Evolutionary conservation across 2,797 vertebrate species (phyloP), one percentile per base, ranked within the genome.

Genomic region (Falco rusticolus): DNA sequence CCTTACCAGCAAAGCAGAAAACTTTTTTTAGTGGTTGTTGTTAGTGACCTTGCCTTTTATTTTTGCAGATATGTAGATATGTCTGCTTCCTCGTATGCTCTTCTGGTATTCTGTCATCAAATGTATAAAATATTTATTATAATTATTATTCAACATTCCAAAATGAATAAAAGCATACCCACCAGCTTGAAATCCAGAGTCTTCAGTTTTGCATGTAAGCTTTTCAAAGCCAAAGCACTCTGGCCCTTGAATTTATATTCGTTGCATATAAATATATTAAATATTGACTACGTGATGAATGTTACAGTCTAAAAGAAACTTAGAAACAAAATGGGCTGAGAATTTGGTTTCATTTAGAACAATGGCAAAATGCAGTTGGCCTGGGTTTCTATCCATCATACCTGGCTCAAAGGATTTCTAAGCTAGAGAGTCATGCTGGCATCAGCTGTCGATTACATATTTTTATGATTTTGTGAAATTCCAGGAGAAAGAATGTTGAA

Each of bases 381-480:
- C n/a, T 66, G 88, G 47, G 22, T 22, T 74, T 87, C 59, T 76
- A 47, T 48, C 75, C 22, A 69, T 66, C 64, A 47, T 53, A 88
- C 25, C 6, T 89, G 51, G 76, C 41, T 87, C 76, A 93, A 83
- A 93, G 57, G 39, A 83, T 93, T 95, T 82, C 56, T 50, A 70
- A 94, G n/a, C 22, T 79, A 9, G 93, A 75, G 21, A 86, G 33
- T 61, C 68, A 43, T 59, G 50, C 45, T 0, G 0, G 11, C 72
- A 90, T 95, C 86, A 94, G 90, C 89, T 97, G 93, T 91, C 84
- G 79, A 81, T 80, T 68, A 53, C 61, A 21, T 59, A 20, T 76
- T 80, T 93, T 89, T 81, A 80, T 83, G 25, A 47, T 89, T 91
- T 83, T 94, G 37, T 93, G 65, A 92, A 91, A 91, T 93, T 97